These are phyloP conservation scores for Pteropus rufus DNA, from an alignment of 2,797 vertebrate species.

Conservation along the genomic window DNA sequence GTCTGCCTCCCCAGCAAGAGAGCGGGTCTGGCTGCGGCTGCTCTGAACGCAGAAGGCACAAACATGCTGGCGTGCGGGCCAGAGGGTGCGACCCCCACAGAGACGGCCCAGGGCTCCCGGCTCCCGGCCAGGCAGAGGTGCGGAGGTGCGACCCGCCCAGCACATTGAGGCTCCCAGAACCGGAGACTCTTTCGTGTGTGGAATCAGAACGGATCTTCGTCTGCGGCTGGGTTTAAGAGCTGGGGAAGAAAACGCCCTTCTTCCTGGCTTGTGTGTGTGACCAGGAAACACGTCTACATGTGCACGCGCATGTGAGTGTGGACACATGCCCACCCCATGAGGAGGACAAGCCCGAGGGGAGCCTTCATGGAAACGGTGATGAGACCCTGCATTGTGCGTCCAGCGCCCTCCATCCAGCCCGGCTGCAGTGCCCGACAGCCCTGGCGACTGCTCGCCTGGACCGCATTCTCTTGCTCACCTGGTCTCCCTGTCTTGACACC, in stretches of 20 bases:
- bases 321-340: fast-evolving
- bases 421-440: not conserved
- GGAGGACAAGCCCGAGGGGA: not conserved
- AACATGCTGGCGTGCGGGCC: not conserved
- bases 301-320: fast-evolving
- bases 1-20: not conserved
- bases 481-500: conserved; percentile 93
- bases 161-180: too few relatives aligned
- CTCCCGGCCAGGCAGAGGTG: too few relatives aligned
- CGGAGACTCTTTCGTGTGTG: too few relatives aligned
- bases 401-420: fast-evolving
- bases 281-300: fast-evolving
- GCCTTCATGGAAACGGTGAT: fast-evolving
- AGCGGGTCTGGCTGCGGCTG: not conserved
- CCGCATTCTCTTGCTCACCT: conserved; percentile 83
- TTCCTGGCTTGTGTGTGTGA: not conserved
- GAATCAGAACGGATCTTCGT: too few relatives aligned
- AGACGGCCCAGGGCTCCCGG: not conserved
- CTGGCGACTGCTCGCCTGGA: fast-evolving
- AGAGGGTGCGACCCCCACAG: fast-evolving
- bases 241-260: not conserved
- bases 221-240: not conserved
- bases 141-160: not conserved
- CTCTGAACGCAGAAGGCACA: too few relatives aligned
- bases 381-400: fast-evolving